phyloP scores from a whole-genome alignment of 2,888 invertebrate genomes.

The Gasteruption jaculator region DNA sequence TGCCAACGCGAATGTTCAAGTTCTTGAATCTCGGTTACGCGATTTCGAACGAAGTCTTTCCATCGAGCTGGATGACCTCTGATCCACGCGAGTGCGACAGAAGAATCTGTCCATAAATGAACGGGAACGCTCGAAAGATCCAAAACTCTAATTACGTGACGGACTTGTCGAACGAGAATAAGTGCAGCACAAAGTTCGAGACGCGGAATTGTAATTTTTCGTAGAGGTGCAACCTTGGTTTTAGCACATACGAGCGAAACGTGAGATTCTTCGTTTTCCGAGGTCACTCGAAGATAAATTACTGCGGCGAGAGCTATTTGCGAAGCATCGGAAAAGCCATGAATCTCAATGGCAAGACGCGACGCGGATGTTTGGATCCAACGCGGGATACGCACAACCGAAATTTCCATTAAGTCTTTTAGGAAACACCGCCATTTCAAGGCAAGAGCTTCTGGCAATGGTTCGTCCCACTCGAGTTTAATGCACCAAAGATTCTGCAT shows the following conservation, averaged over 20 bases:
- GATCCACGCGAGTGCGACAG: slow-evolving; percentile 27
- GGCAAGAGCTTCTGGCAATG: slow-evolving; percentile 2
- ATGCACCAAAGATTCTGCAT: slow-evolving; percentile 15
- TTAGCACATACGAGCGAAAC: slow-evolving; percentile 13
- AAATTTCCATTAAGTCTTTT: slow-evolving; percentile 4
- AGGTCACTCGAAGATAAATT: slow-evolving; percentile 11
- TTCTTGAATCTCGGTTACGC: slow-evolving; percentile 26
- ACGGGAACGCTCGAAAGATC: not conserved
- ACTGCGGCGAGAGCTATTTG: no score
- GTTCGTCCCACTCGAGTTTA: slow-evolving; percentile 17
- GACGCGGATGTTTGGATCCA: slow-evolving; percentile 7
- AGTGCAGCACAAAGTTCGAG: slow-evolving; percentile 14
- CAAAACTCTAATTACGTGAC: slow-evolving; percentile 2
- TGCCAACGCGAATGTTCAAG: slow-evolving; percentile 24
- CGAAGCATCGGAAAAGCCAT: slow-evolving; percentile 12
- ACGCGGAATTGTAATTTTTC: slow-evolving; percentile 17
- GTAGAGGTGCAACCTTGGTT: slow-evolving; percentile 17
- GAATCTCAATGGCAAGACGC: slow-evolving; percentile 3
- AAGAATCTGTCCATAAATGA: slow-evolving; percentile 27
- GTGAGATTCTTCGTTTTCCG: slow-evolving; percentile 1
- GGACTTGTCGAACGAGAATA: slow-evolving; percentile 12
- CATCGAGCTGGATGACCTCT: slow-evolving; percentile 24
- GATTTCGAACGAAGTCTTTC: slow-evolving; percentile 30
- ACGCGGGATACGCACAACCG: slow-evolving; percentile 5
- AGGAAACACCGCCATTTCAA: slow-evolving; percentile 2